phyloP scores from a whole-genome alignment of 2,888 invertebrate genomes.

The Cetonia aurata region DNA sequence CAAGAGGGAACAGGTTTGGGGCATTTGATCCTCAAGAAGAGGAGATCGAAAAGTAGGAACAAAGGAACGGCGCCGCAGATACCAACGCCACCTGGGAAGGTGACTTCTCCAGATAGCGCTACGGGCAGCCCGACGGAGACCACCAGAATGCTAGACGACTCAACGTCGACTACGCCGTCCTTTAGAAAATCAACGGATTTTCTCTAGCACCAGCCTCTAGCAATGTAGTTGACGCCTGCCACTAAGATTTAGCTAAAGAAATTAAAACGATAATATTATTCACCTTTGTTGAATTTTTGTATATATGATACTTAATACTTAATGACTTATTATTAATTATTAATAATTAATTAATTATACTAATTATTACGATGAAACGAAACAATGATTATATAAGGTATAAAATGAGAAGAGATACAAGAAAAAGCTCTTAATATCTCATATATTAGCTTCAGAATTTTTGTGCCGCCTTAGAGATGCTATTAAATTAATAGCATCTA shows the following conservation, averaged over 20 bases:
- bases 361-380: conserved; percentile 20
- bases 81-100: conserved; percentile 60
- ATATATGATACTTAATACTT: conserved; percentile 41
- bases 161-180: conserved; percentile 65
- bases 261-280: conserved; percentile 29
- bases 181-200: conserved; percentile 66
- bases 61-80: conserved; percentile 62
- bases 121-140: conserved; percentile 71
- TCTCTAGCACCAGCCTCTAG: conserved; percentile 60
- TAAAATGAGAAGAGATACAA: background rate
- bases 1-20: conserved; percentile 63
- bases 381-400: background rate
- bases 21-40: conserved; percentile 64
- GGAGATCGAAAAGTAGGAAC: conserved; percentile 65
- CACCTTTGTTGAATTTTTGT: conserved; percentile 50
- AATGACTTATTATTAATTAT: conserved; percentile 14
- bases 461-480: conserved; percentile 44
- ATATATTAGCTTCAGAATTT: conserved; percentile 49
- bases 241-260: conserved; percentile 52
- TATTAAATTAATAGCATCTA: conserved; percentile 53
- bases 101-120: conserved; percentile 64
- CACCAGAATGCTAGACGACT: conserved; percentile 68
- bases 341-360: conserved; percentile 16
- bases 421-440: background rate
- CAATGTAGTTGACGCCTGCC: conserved; percentile 55